Evolutionary conservation across 2,888 invertebrate genomes (phyloP), one percentile per base, ranked within the genome.

Genomic region (Drosophila setosimentum): DNA sequence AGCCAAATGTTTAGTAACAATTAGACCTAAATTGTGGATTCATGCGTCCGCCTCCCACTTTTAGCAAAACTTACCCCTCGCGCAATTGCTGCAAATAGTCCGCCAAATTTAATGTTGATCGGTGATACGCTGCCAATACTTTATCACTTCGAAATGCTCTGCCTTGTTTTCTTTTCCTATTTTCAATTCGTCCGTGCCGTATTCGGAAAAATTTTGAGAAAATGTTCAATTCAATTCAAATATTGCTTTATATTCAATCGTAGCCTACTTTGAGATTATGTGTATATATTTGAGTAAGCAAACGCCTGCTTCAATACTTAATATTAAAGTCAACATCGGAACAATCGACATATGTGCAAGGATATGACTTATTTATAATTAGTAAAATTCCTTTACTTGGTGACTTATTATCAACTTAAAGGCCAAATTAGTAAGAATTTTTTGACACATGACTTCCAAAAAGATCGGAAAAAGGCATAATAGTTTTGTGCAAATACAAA

Each of bases 1-100:
- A 5, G 33, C 13, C 5, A 70, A 70, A 76, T 70, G 76, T 68
- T 68, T 76, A 68, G 82, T 86, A 80, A 69, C 67, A 66, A 68
- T 59, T 65, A 58, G 64, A 42, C 51, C 40, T 21, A 30, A 59
- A 53, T 32, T 42, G 32, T 35, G 7, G 10, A 29, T 54, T 21
- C 35, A 48, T 2, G 24, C 45, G 45, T 0, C 35, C 18, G 6
- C 30, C 7, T 33, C 21, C 27, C 0, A 10, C 11, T 8, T 6
- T 27, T 16, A 10, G 4, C 11, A 29, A 55, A 40, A n/a, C 35
- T 24, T 62, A 32, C 58, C 58, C 10, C 21, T 2, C 16, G 2
- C 33, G 10, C 6, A n/a, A 10, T 3, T n/a, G 13, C 5, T 32
- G 24, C 65, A 30, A 30, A 66, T 48, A 30, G 18, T 10, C 18